Base-by-base conservation (phyloP, 2,113 vertebrate genomes). In the Eubucco bourcierii region DNA sequence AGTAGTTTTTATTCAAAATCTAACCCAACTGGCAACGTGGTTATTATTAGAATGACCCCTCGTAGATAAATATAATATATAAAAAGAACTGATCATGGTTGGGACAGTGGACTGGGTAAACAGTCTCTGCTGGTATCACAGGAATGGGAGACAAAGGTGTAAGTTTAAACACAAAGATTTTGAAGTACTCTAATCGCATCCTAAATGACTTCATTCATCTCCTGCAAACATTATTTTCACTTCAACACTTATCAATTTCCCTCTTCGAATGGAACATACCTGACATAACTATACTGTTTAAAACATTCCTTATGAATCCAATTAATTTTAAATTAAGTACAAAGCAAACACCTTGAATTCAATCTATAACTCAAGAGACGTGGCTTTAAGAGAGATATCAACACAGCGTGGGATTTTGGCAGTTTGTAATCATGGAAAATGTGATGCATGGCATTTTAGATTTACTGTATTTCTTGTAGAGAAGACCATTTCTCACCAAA, bases 1-100 rank as follows among this genome's bases (percentile, higher is more conserved):
- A 80, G 65, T 88, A 75, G 85, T 64, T 93, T 95, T 91, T 67
- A 73, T 53, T 89, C 61, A 75, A 87, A 88, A 87, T 75, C 79
- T 60, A 95, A 84, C 87, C 68, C 76, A 91, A 29, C 50, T 80
- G 84, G 76, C 64, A 65, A 83, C 2, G 6, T 58, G 80, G 72
- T 80, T 91, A 94, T 95, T 93, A 91, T 58, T 68, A 93, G 68
- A 94, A 93, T 1, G 27, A 85, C 68, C 44, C 27, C 83, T 41
- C 53, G 21, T 34, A 44, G 60, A 64, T 73, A 91, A 65, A 70
- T 53, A 50, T 19, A 88, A 82, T 7, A 44, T 44, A 50, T 61
- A 61, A 88, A 91, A 91, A 88, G 47, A 86, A 44, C n/a, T 15
- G 19, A 58, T 41, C 11, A 1, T 41, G 44, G 80, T 59, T 76